Percentiles rank a stretch among this genome's conserved stretches.
Conservation (phyloP, 2,888 invertebrate species). For the Proisotoma minuta region DNA sequence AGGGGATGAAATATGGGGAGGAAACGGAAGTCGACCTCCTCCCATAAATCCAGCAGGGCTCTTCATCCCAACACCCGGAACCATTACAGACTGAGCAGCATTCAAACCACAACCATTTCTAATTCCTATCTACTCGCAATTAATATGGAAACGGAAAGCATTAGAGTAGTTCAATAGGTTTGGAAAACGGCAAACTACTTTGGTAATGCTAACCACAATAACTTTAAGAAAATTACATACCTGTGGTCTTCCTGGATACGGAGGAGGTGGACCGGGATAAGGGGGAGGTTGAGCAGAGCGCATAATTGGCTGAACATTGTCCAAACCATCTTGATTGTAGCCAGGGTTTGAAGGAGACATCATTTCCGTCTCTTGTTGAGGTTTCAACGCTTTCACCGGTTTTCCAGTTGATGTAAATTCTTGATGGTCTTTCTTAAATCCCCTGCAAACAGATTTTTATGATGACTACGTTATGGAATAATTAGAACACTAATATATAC, state of each 20-base stretch:
- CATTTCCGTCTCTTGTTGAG: background rate
- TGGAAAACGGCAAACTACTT: background rate
- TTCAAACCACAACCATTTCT: conserved; percentile 47
- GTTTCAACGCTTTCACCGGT: conserved; percentile 2
- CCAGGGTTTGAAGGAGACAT: conserved; percentile 40
- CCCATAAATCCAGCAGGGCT: conserved; percentile 38
- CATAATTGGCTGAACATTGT: conserved; percentile 53
- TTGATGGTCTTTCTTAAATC: conserved; percentile 1
- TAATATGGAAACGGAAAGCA: conserved; percentile 4
- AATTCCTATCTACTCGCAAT: conserved; percentile 44
- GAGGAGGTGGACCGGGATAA: conserved; percentile 66
- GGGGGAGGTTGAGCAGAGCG: conserved; percentile 68
- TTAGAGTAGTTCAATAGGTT: conserved; percentile 4
- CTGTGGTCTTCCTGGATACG: conserved; percentile 57
- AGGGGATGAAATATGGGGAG: conserved; percentile 46
- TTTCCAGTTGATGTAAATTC: conserved; percentile 5
- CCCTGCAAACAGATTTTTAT: background rate
- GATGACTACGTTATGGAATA: background rate
- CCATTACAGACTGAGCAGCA: conserved; percentile 37
- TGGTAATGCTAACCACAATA: background rate
- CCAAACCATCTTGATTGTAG: conserved; percentile 43
- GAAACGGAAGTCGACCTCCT: conserved; percentile 49
- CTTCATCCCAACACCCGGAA: conserved; percentile 41
- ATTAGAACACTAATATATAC: conserved; percentile 13
- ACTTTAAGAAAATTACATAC: conserved; percentile 46